Conservation (phyloP, 2,888 invertebrate genomes). For the Pachymerium ferrugineum region DNA sequence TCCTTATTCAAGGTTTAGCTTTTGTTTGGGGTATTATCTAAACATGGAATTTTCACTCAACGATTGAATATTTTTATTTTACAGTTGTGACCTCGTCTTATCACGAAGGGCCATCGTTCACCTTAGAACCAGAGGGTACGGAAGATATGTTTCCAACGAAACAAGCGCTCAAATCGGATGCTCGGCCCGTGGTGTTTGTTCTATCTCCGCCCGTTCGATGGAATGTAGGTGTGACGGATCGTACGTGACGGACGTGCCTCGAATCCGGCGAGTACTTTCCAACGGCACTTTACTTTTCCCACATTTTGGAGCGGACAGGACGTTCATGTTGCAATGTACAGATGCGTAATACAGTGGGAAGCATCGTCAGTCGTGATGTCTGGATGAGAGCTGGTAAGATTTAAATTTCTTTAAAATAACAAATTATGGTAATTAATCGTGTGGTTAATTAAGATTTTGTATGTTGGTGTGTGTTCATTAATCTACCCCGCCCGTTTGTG, state of each 20-base stretch:
- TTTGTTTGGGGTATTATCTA: too few relatives aligned
- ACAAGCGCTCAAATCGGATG: constrained; percentile 90
- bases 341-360: constrained; percentile 44
- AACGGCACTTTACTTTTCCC: constrained; percentile 39
- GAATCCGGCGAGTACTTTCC: constrained; percentile 64
- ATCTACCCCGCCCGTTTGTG: neutral
- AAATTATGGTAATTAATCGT: neutral
- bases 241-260: constrained; percentile 85
- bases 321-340: constrained; percentile 43
- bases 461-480: neutral
- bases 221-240: constrained; percentile 85
- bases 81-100: neutral
- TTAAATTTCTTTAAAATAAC: neutral
- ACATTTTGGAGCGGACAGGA: constrained; percentile 41
- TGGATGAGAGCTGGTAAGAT: constrained; percentile 44
- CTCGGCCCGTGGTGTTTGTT: constrained; percentile 82
- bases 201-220: constrained; percentile 88
- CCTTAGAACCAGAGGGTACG: neutral
- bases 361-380: constrained; percentile 43
- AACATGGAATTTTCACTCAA: too few relatives aligned
- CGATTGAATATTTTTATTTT: too few relatives aligned
- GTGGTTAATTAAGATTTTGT: neutral
- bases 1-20: too few relatives aligned
- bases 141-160: constrained; percentile 90
- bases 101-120: neutral